Base-by-base conservation (phyloP, 92 coral and sea anemone genomes). In the Actinernus sp. region DNA sequence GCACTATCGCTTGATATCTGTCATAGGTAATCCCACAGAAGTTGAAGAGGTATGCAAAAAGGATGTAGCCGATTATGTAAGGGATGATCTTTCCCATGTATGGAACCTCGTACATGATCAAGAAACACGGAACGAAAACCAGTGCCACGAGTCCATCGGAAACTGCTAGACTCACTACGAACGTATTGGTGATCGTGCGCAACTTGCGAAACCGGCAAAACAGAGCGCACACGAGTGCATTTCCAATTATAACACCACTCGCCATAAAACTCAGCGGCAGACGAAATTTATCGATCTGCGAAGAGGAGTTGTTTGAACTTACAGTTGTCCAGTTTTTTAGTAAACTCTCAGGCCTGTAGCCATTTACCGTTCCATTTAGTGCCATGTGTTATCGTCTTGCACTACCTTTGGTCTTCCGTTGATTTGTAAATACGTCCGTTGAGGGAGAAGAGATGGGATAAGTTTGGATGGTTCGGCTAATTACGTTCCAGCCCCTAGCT, bases 11-110 rank as follows among this genome's bases (percentile, higher is more conserved):
- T 34, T 78, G 91, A 73, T 78, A 93, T 5, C 98, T 77, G 29
- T 93, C 98, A 78, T 88, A 93, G 0, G 98, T 93, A 4, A 93
- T 87, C 8, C 97, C 97, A 48, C 98, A 90, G 59, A 93, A 77
- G 63, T 93, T 93, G 59, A 93, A 90, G 26, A 93, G 85, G 4
- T 92, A 93, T 1, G 98, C 89, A 45, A 93, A 86, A 4, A 93
- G 91, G 2, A 93, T 91, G 63, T 86, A 93, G 4, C 94, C 92
- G 23, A 93, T 86, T 17, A 93, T 71, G 36, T 93, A 93, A 0
- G 96, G 91, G 39, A 77, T 83, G 3, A 78, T 33, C 46, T 81
- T 67, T 0, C 65, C 71, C 3, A 87, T 74, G n/a, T 32, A 39
- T 1, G 33, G 2, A 6, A 70, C 66, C 4, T 70, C 36, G 1